phyloP scores from a whole-genome alignment of 1,140 invertebrate genomes.

The Chlorops oryzae region DNA sequence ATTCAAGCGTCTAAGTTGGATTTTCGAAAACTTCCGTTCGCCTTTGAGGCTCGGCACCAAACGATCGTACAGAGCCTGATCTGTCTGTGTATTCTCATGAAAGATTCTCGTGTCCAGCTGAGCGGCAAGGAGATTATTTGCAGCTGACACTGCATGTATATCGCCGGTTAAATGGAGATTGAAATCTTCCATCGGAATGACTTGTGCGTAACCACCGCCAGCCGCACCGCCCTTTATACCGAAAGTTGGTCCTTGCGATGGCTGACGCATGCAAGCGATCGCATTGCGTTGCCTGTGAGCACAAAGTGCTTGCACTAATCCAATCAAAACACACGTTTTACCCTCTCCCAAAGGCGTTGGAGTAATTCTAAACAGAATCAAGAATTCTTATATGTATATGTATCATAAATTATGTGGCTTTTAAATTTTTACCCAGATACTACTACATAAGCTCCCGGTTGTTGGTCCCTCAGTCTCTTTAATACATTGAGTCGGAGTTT shows the following conservation, averaged over 20 bases:
- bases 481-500: slow-evolving; percentile 83
- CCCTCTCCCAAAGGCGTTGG: slow-evolving; percentile 96
- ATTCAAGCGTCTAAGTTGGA: slow-evolving; percentile 72
- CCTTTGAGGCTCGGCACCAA: slow-evolving; percentile 76
- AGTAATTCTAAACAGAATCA: slow-evolving; percentile 77
- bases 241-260: slow-evolving; percentile 97
- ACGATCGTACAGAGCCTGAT: slow-evolving; percentile 78
- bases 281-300: slow-evolving; percentile 80
- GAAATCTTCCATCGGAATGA: slow-evolving; percentile 99
- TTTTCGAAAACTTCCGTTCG: slow-evolving; percentile 70
- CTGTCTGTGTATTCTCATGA: slow-evolving; percentile 85
- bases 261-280: slow-evolving; percentile 91
- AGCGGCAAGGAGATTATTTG: slow-evolving; percentile 94
- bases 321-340: slow-evolving; percentile 92
- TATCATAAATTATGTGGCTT: too few relatives aligned
- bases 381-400: too few relatives aligned
- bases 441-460: slow-evolving; percentile 87
- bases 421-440: too few relatives aligned
- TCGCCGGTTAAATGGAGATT: slow-evolving; percentile 98
- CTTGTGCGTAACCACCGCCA: slow-evolving; percentile 53
- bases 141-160: slow-evolving; percentile 95
- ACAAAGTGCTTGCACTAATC: slow-evolving; percentile 85
- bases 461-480: slow-evolving; percentile 62
- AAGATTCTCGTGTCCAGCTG: slow-evolving; percentile 92
- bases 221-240: slow-evolving; percentile 75